Evolutionary conservation across 2,113 vertebrate species (phyloP), one percentile per base, ranked within the genome.

Genomic region (Platichthys flesus): DNA sequence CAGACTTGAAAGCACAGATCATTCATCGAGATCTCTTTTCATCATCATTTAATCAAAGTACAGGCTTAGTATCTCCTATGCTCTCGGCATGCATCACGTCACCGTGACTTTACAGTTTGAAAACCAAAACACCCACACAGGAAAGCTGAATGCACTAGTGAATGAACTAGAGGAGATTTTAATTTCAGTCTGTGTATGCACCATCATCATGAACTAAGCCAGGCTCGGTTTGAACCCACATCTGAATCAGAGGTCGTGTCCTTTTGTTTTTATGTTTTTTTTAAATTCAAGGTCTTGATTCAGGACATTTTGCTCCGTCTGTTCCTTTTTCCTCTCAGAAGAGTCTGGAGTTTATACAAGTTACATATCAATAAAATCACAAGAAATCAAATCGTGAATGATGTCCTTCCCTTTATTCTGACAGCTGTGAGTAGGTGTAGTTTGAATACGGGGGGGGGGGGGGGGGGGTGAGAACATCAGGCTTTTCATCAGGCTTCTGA

Each of bases 121-220:
- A 87, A 83, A 78, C 61, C 68, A 54, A 68, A 79, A 69, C 82
- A 79, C 35, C 28, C 74, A 84, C 81, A 88, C 73, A 40, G 57
- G 69, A 37, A 76, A 37, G 52, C 73, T 56, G 18, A 70, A 81
- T 16, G 37, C 51, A 79, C 45, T 13, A 8, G 2, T 56, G 18
- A 70, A 79, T 14, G 37, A 42, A 79, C 45, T 15, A 10, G 2
- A 76, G 26, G 56, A 63, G 20, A 66, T 60, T 7, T 49, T 54
- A 55, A 35, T n/a, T 78, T 78, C 45, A 45, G 20, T 71, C 47
- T 61, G 58, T 28, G 56, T 62, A 6, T 79, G 40, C 21, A 65
- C 31, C 3, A 31, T 52, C 26, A 26, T 57, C 12, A 58, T 23
- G 10, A 71, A 69, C 37, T 59, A 49, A 56, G 51, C 66, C 35